Evolutionary conservation across 2,888 invertebrate genomes (phyloP).

Genomic region (Cloeon dipterum): DNA sequence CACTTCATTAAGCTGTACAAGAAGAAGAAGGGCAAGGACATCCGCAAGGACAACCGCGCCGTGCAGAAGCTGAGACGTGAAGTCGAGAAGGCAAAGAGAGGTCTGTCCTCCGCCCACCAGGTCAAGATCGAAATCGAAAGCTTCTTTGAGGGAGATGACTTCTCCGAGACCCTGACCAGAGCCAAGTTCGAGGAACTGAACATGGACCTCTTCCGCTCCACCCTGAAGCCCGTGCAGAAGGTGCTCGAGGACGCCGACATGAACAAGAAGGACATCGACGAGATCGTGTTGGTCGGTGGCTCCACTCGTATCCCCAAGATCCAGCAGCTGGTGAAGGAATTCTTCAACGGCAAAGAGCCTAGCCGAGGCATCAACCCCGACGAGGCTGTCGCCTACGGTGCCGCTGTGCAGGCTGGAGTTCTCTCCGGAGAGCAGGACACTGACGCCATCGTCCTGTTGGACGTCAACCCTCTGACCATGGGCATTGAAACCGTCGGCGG

Average conservation of each 20-base stretch:
- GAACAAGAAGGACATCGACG: conserved; percentile 94
- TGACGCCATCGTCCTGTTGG: conserved; percentile 84
- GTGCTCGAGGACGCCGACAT: conserved; percentile 97
- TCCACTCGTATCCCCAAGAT: conserved; percentile 98
- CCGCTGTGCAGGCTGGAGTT: conserved; percentile 48
- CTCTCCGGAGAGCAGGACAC: conserved; percentile 94
- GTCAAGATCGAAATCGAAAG: conserved; percentile 97
- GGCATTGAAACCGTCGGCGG: conserved; percentile 99
- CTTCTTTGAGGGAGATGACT: conserved; percentile 94
- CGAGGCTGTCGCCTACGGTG: conserved; percentile 47
- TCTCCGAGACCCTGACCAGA: conserved; percentile 91
- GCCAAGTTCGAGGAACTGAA: conserved; percentile 98
- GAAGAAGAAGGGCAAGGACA: conserved; percentile 96
- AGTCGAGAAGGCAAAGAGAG: conserved; percentile 93
- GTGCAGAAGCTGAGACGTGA: conserved; percentile 91
- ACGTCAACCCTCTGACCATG: conserved; percentile 96
- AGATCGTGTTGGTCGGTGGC: conserved; percentile 96
- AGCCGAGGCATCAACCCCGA: conserved; percentile 96
- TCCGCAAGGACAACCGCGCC: conserved; percentile 81
- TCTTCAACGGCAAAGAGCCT: conserved; percentile 95
- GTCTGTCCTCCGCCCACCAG: conserved; percentile 83
- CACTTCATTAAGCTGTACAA: conserved; percentile 97
- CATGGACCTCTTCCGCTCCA: conserved; percentile 77
- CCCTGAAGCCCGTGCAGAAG: conserved; percentile 85
- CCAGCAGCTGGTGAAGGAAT: conserved; percentile 77